Evolutionary conservation across 1,140 invertebrate species (phyloP).

Genomic region (Orussus abietinus): DNA sequence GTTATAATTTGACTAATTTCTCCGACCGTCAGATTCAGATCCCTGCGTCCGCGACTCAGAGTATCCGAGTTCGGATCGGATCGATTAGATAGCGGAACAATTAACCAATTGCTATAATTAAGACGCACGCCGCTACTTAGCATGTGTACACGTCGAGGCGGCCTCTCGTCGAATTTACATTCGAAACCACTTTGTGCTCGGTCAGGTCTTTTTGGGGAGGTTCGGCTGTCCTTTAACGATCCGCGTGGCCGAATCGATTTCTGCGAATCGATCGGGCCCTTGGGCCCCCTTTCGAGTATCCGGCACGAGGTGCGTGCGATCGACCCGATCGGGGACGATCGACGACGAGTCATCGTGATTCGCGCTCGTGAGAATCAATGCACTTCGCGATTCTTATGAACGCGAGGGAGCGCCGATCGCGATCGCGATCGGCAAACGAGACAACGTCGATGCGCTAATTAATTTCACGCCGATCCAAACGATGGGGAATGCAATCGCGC

Average conservation of each 20-base stretch:
- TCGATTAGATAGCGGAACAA: slow-evolving; percentile 33
- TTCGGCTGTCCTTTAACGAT: slow-evolving; percentile 27
- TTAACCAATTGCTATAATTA: slow-evolving; percentile 44
- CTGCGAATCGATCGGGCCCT: slow-evolving; percentile 22
- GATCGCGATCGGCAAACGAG: no score
- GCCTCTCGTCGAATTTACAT: slow-evolving; percentile 32
- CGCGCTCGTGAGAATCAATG: slow-evolving; percentile 27
- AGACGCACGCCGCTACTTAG: slow-evolving; percentile 36
- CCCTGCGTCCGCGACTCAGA: no score
- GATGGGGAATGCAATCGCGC: no score
- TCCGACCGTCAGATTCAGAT: no score
- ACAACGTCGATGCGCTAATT: no score
- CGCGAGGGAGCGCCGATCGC: no score
- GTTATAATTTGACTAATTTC: no score
- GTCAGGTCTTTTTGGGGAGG: slow-evolving; percentile 1
- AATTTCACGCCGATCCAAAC: no score
- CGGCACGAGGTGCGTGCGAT: slow-evolving; percentile 20
- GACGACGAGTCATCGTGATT: slow-evolving; percentile 38
- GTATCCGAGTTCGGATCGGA: no score
- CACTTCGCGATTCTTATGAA: no score
- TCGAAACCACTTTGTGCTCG: slow-evolving; percentile 21
- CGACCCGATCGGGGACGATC: no score
- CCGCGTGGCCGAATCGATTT: slow-evolving; percentile 25
- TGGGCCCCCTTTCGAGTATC: slow-evolving; percentile 4
- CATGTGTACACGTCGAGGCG: slow-evolving; percentile 28